Conservation (phyloP, 2,888 invertebrate genomes). For the Lasius fuliginosus region DNA sequence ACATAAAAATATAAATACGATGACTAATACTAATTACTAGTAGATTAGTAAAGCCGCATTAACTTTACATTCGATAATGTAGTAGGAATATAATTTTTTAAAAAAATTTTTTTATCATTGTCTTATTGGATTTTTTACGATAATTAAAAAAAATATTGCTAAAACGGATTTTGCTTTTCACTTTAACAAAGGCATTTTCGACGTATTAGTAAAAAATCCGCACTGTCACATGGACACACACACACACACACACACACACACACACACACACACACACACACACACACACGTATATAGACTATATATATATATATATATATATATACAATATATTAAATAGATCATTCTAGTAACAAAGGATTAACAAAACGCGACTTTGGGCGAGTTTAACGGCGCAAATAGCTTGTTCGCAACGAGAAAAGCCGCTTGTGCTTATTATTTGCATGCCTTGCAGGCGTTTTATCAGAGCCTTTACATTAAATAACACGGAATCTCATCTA, state of each 20-base stretch:
- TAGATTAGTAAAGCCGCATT: not conserved
- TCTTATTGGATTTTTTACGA: not conserved
- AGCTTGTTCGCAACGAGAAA: slow-evolving; percentile 38
- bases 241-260: not conserved
- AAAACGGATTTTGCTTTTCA: not conserved
- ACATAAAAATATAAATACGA: not conserved
- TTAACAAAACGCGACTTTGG: slow-evolving; percentile 31
- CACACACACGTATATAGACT: too few relatives aligned
- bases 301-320: slow-evolving; percentile 1
- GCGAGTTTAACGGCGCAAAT: slow-evolving; percentile 23
- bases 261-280: too few relatives aligned
- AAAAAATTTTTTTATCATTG: not conserved
- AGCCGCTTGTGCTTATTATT: slow-evolving; percentile 41
- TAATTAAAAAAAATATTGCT: not conserved
- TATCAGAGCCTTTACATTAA: slow-evolving; percentile 37
- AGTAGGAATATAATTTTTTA: not conserved
- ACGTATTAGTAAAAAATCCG: not conserved
- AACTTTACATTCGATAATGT: not conserved
- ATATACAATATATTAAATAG: not conserved
- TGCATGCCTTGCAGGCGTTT: slow-evolving; percentile 26
- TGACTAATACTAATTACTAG: not conserved
- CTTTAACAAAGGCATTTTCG: not conserved
- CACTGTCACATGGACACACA: not conserved
- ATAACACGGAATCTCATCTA: slow-evolving; percentile 47
- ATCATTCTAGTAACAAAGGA: slow-evolving; percentile 31